Evolutionary conservation across 2,888 invertebrate genomes (phyloP).

Genomic region (Cerastoderma edule): DNA sequence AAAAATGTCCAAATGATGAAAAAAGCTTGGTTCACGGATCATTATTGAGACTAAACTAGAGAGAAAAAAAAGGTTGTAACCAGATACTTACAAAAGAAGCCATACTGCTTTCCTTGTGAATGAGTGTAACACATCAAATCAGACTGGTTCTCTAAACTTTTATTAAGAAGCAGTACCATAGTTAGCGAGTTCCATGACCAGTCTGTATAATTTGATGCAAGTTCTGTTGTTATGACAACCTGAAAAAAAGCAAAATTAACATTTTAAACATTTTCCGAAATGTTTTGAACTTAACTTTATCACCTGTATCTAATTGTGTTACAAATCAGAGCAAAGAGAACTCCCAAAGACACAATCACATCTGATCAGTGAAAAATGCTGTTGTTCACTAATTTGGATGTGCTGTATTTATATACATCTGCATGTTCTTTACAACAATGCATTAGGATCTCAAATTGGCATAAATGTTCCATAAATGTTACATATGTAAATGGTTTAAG

Average conservation of each 20-base stretch:
- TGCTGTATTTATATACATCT: neutral
- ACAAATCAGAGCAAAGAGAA: neutral
- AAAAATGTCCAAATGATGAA: too few relatives aligned
- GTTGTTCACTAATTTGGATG: neutral
- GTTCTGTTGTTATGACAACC: conserved; percentile 11
- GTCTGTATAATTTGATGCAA: conserved; percentile 6
- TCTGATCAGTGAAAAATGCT: neutral
- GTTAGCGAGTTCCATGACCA: conserved; percentile 16
- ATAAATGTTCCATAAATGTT: too few relatives aligned
- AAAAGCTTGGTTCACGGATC: too few relatives aligned
- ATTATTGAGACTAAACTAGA: too few relatives aligned
- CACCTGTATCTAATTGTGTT: neutral
- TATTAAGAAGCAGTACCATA: conserved; percentile 6
- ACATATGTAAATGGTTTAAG: too few relatives aligned
- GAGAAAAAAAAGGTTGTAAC: too few relatives aligned
- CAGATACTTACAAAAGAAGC: conserved; percentile 36
- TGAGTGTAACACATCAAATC: conserved; percentile 64
- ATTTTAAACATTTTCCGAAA: neutral
- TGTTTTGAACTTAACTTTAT: neutral
- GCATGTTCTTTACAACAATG: too few relatives aligned
- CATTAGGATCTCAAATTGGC: too few relatives aligned
- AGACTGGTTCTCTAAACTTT: conserved; percentile 4
- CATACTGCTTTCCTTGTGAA: conserved; percentile 56
- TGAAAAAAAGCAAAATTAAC: neutral
- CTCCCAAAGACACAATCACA: neutral